Base-by-base conservation (phyloP, 2,113 vertebrate species). In the Parotia lawesii region DNA sequence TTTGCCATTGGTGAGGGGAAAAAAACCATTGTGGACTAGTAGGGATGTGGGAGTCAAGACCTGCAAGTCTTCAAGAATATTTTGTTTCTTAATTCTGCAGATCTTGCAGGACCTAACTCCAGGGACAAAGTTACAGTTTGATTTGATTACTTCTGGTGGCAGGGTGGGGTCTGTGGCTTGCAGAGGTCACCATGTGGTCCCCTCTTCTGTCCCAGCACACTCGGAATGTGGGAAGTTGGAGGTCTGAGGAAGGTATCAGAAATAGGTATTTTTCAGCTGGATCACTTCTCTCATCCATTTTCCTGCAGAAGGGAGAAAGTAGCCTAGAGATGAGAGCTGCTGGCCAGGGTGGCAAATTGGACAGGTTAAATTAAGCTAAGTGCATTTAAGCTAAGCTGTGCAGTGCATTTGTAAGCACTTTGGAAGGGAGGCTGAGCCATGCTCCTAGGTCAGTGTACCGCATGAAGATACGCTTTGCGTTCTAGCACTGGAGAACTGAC, bases 391-490 rank as follows among this genome's bases (percentile, higher is more conserved):
- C 60, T 87, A 29, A 51, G 16, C 33, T 62, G 40, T 37, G 44
- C 3, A 5, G 19, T 61, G 21, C 64, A 4, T 60, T 64, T 40
- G 6, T 65, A 64, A 12, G 28, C 80, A 8, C 13, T 47, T 29
- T 65, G 77, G 48, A 80, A 60, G 37, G 6, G 28, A 22, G 31
- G 37, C 38, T 1, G 1, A 73, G n/a, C 23, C 13, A 5, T 42
- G 31, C 27, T 38, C 9, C 23, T 16, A 6, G 12, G 11, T 76
- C 17, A 22, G 7, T 35, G 23, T 51, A 27, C 61, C 0, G 0
- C 42, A 23, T 12, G 21, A 66, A 61, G 51, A 56, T 15, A 33
- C 7, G 4, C 17, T 75, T 62, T 71, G 15, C 44, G 10, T 38
- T 51, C 31, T 71, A 17, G 9, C 61, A 15, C 31, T 65, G 44